These are phyloP conservation scores for Lagorchestes hirsutus DNA, from an alignment of 2,797 vertebrate genomes.

Conservation along the genomic window DNA sequence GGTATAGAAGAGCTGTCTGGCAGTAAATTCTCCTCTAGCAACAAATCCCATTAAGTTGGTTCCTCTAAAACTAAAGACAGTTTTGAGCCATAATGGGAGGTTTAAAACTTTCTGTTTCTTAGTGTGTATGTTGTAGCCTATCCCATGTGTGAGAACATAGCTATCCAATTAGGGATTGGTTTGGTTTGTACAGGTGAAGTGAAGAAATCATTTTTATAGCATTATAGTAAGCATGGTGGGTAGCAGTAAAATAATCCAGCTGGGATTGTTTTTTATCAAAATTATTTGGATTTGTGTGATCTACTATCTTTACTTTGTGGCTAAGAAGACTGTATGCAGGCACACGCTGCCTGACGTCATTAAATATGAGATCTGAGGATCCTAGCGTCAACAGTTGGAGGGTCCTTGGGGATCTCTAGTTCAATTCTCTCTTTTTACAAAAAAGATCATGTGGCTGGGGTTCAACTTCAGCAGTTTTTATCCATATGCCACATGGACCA, in stretches of 20 bases:
- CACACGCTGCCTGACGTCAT: not conserved
- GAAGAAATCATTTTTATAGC: not conserved
- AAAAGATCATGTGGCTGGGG: not conserved
- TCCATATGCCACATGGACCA: not conserved
- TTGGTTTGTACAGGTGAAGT: not conserved
- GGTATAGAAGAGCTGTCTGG: not conserved
- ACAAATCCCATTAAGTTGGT: no score
- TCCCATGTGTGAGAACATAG: not conserved
- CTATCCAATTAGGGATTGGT: not conserved
- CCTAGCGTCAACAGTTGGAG: not conserved
- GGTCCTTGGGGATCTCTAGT: not conserved
- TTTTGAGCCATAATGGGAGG: not conserved
- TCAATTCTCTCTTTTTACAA: not conserved
- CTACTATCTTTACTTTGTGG: not conserved
- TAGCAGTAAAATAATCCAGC: not conserved
- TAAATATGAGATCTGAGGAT: not conserved
- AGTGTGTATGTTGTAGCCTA: not conserved
- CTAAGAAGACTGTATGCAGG: not conserved
- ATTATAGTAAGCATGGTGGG: not conserved
- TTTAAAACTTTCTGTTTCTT: not conserved
- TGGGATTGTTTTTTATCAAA: constrained; percentile 29
- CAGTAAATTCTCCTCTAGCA: not conserved
- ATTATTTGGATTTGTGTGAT: not conserved
- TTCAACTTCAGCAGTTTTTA: not conserved
- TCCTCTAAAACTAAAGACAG: not conserved